Base-by-base conservation (phyloP, 2,113 vertebrate species). In the Petroica traversi region DNA sequence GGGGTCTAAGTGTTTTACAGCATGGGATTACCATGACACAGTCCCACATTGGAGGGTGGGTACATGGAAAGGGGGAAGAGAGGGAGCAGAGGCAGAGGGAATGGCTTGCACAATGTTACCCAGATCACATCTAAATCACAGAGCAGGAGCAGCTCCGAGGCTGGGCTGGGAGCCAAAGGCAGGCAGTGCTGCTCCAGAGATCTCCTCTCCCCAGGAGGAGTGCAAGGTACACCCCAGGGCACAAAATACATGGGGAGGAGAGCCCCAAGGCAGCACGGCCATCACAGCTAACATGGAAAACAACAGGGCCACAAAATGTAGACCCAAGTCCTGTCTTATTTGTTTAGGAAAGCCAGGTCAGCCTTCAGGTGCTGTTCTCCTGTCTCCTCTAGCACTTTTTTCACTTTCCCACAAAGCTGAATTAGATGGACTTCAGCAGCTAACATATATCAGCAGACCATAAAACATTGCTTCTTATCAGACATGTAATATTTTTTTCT, bases 91-190 rank as follows among this genome's bases (percentile, higher is more conserved):
- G 68, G 34, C 75, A 74, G 9, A 41, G 15, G 23, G 59, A 85
- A 64, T 18, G 28, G 40, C 62, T 93, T 87, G 29, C 51, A 62
- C 54, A 88, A 48, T 1, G 3, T 43, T 73, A 63, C 55, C 66
- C 24, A 81, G 86, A 92, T 88, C 74, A 62, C 38, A 88, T 88
- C 88, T 88, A 86, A 83, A 93, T 80, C 85, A 43, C 57, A 59
- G 41, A 26, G 80, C 69, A 83, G 82, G 36, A 69, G 77, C 34
- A 74, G 67, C 75, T 79, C 54, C 2, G 11, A 74, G 59, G 31
- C 75, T 40, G 49, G 87, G 90, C 72, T 51, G 11, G 2, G 57
- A 88, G 72, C 91, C 94, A 89, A 85, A 68, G 6, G 19, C 5
- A 3, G 0, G 29, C 14, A 6, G 14, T 5, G 67, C 63, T 78